These are phyloP conservation scores for Dermolepida albohirtum DNA, from an alignment of 2,888 invertebrate genomes.

Conservation along the genomic window DNA sequence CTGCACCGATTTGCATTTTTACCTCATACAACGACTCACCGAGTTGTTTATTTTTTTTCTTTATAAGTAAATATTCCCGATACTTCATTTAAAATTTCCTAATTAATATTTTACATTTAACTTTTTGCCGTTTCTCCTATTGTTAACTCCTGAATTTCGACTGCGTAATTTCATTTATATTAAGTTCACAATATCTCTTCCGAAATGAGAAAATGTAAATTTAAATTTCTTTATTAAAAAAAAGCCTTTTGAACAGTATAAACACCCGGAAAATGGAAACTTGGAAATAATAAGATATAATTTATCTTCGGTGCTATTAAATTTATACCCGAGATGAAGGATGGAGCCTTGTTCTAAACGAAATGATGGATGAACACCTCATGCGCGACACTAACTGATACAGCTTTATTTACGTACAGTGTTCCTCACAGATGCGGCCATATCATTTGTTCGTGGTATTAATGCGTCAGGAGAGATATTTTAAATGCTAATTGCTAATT, in stretches of 20 bases:
- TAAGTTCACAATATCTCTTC: conserved; percentile 21
- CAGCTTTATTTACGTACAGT: conserved; percentile 53
- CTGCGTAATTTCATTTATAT: too few relatives aligned
- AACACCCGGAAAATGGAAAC: background rate
- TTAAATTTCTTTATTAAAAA: conserved; percentile 11
- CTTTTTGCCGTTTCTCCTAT: too few relatives aligned
- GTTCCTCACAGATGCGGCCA: conserved; percentile 52
- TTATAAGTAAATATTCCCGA: too few relatives aligned
- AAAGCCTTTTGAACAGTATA: conserved; percentile 1
- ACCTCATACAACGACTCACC: too few relatives aligned
- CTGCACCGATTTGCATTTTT: too few relatives aligned
- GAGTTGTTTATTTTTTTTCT: too few relatives aligned
- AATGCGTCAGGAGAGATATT: too few relatives aligned
- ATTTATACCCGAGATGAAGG: conserved; percentile 45
- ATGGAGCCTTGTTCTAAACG: conserved; percentile 43
- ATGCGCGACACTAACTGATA: conserved; percentile 53
- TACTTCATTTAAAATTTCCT: too few relatives aligned
- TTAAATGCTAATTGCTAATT: too few relatives aligned
- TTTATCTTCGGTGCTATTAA: conserved; percentile 10
- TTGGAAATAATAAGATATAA: conserved; percentile 3
- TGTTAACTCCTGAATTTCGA: too few relatives aligned
- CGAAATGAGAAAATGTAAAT: conserved; percentile 4
- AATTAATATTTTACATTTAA: too few relatives aligned
- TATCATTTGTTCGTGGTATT: conserved; percentile 44
- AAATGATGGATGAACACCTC: conserved; percentile 52